Evolutionary conservation across 2,797 vertebrate species (phyloP).

Genomic region (Chrysocyon brachyurus): DNA sequence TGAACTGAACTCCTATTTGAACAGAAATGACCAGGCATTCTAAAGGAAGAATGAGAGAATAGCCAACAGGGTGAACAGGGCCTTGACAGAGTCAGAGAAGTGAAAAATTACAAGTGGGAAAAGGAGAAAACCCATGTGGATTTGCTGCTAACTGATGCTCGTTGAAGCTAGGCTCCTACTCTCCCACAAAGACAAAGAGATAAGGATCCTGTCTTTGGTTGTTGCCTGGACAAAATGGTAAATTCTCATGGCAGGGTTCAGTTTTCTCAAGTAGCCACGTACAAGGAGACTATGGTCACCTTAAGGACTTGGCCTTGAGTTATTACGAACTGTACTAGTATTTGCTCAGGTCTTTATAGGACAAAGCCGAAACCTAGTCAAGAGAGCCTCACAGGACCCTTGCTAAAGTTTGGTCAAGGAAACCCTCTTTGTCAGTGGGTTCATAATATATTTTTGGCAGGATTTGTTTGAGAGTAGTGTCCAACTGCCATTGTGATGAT

Average conservation of each 20-base stretch:
- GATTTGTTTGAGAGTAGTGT: background rate
- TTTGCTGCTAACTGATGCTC: background rate
- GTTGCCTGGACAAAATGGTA: background rate
- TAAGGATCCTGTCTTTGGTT: background rate
- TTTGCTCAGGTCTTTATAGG: background rate
- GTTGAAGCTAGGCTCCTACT: background rate
- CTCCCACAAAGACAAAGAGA: background rate
- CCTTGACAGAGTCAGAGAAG: background rate
- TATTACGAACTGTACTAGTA: background rate
- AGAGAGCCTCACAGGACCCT: background rate
- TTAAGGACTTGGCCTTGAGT: background rate
- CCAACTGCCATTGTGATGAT: background rate
- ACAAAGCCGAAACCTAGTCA: background rate
- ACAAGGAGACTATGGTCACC: background rate
- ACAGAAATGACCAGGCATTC: background rate
- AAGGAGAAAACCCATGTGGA: background rate
- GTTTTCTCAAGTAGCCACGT: background rate
- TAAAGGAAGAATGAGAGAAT: background rate
- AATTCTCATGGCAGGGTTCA: background rate
- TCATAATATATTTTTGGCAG: background rate
- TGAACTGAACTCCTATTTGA: background rate
- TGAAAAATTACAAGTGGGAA: background rate
- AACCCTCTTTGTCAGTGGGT: background rate
- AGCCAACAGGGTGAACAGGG: background rate
- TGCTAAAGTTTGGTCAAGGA: background rate